Evolutionary conservation across 2,113 vertebrate species (phyloP).

Genomic region (Apaloderma vittatum): DNA sequence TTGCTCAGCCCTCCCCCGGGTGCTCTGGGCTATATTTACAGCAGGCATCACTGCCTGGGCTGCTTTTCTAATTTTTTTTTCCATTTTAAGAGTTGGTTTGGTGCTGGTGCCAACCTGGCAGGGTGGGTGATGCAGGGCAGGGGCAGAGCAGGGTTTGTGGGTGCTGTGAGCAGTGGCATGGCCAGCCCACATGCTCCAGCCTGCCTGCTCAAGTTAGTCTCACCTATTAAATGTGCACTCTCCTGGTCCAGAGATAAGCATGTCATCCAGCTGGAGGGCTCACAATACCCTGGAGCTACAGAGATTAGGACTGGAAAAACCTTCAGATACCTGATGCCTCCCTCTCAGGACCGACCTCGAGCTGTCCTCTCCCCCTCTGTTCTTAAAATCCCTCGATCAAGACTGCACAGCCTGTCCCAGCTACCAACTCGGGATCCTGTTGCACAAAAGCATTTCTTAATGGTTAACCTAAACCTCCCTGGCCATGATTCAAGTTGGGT

Average conservation of each 20-base stretch:
- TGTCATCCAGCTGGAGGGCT: background rate
- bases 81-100: background rate
- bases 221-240: background rate
- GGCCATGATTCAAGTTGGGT: background rate
- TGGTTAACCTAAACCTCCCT: background rate
- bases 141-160: background rate
- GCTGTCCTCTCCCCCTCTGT: background rate
- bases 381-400: background rate
- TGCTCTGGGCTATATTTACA: background rate
- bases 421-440: fast-evolving
- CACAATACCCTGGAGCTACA: background rate
- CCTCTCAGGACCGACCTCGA: background rate
- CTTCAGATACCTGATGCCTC: background rate
- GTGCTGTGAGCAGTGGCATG: background rate
- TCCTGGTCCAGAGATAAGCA: background rate
- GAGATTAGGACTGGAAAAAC: background rate
- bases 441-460: constrained; percentile 19
- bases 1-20: background rate
- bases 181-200: background rate
- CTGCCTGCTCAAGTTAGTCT: background rate
- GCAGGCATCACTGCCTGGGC: background rate
- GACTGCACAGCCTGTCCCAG: background rate
- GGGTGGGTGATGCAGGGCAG: background rate
- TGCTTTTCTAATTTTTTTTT: background rate
- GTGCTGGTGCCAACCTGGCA: background rate